A percentile compares a stretch with the other conserved stretches of the same genome.
phyloP scores from a whole-genome alignment of 2,113 vertebrate species.

The Muntiacus reevesi region DNA sequence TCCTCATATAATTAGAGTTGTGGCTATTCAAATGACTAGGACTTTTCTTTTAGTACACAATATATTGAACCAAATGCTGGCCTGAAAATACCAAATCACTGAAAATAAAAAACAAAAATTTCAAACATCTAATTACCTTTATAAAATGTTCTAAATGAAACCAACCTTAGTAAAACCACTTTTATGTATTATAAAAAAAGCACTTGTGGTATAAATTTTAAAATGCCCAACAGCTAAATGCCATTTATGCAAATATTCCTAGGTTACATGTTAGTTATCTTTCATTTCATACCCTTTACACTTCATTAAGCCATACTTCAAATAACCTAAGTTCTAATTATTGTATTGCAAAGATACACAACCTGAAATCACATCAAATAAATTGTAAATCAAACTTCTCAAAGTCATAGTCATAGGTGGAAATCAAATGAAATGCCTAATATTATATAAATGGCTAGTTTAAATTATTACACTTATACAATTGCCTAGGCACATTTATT shows the following conservation, averaged over 20 bases:
- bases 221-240: slow-evolving; percentile 3
- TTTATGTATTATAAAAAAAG: slow-evolving; percentile 29
- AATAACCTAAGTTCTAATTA: slow-evolving; percentile 38
- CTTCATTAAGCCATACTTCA: slow-evolving; percentile 47
- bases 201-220: background rate
- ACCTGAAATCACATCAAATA: slow-evolving; percentile 45
- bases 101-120: background rate
- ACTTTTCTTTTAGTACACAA: background rate
- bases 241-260: background rate
- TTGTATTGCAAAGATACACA: slow-evolving; percentile 29
- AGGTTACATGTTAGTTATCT: slow-evolving; percentile 42
- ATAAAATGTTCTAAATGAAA: slow-evolving; percentile 12
- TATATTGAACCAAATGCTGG: background rate
- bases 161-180: background rate
- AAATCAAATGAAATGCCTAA: slow-evolving; percentile 42
- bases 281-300: slow-evolving; percentile 45
- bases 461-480: background rate
- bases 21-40: background rate
- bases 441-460: slow-evolving; percentile 17
- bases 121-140: slow-evolving; percentile 1
- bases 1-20: background rate
- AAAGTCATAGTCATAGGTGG: slow-evolving; percentile 25
- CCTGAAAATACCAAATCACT: background rate
- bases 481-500: background rate
- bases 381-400: slow-evolving; percentile 40